These are phyloP conservation scores for Caracal caracal DNA, from an alignment of 2,113 vertebrate genomes.

Conservation along the genomic window DNA sequence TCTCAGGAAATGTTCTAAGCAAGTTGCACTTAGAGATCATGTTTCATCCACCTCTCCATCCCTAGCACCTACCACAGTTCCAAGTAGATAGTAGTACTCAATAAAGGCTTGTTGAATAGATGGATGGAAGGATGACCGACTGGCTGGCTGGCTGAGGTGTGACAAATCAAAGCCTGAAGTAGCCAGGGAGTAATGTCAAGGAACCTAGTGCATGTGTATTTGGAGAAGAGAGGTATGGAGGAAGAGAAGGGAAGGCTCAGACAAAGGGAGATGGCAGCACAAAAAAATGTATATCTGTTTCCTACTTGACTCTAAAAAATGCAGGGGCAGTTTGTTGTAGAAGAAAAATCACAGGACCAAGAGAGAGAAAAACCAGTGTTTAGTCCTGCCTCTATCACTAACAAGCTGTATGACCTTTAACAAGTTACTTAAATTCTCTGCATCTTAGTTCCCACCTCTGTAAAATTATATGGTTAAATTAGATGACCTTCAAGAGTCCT, in stretches of 20 bases:
- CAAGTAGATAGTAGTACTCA: not conserved
- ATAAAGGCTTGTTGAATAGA: not conserved
- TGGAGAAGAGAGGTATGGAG: not conserved
- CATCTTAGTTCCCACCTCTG: not conserved
- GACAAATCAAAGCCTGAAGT: not conserved
- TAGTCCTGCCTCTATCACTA: not conserved
- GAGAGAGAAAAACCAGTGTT: not conserved
- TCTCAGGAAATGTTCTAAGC: conserved; percentile 14
- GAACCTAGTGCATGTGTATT: not conserved
- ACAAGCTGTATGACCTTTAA: conserved; percentile 50
- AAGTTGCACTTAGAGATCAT: not conserved
- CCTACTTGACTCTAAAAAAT: conserved; percentile 24
- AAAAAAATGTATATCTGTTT: conserved; percentile 32
- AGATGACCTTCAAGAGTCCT: conserved; percentile 2
- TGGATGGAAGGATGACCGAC: not conserved
- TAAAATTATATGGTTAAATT: conserved; percentile 27
- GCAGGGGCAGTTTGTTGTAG: not conserved
- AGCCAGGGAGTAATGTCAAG: not conserved
- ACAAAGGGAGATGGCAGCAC: not conserved
- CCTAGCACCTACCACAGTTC: not conserved
- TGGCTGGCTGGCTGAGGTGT: not conserved
- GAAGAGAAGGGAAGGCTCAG: not conserved
- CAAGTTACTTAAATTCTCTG: not conserved
- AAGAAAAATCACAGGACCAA: conserved; percentile 32
- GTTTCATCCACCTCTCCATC: not conserved